Evolutionary conservation across 2,888 invertebrate genomes (phyloP), one percentile per base, ranked within the genome.

Genomic region (Orchesellides sinensis): DNA sequence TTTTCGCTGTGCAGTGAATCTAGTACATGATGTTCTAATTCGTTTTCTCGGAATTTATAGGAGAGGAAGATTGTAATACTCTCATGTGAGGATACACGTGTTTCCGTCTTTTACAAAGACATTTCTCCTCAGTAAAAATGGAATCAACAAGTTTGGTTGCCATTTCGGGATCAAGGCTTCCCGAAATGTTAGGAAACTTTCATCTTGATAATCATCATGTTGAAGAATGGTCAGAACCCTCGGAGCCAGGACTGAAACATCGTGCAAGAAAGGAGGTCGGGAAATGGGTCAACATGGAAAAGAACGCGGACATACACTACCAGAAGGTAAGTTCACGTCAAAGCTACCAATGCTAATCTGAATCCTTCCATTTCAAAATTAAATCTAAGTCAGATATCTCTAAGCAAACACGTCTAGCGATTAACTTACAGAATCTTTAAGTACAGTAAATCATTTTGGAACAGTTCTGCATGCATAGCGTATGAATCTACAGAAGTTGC

Each of bases 261-360:
- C 79, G 83, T 17, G 88, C 83, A 6, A 63, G 88, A 21, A 87
- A 88, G 47, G 88, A 88, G 83, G 84, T 86, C 21, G 88, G 88
- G 3, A 88, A 87, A 80, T 88, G 88, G 88, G 81, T 88, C 17
- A 85, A 88, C 54, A 56, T 84, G 17, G 85, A 87, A 8, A 75
- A 83, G 52, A 87, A 87, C 65, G 88, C 88, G 10, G 88, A 88
- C 68, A 88, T 88, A 74, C 84, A 87, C 56, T 87, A 86, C 74
- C 88, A 88, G 84, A 86, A 87, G 86, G 88, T 88, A 86, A 47
- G 81, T 23, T n/a, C n/a, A n/a, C n/a, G n/a, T n/a, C n/a, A n/a
- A n/a, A n/a, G n/a, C n/a, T n/a, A n/a, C n/a, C n/a, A n/a, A n/a
- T n/a, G n/a, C n/a, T n/a, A n/a, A n/a, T n/a, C n/a, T n/a, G n/a